These are phyloP conservation scores for Anguilla japonica DNA, from an alignment of 2,113 vertebrate genomes.

Conservation along the genomic window DNA sequence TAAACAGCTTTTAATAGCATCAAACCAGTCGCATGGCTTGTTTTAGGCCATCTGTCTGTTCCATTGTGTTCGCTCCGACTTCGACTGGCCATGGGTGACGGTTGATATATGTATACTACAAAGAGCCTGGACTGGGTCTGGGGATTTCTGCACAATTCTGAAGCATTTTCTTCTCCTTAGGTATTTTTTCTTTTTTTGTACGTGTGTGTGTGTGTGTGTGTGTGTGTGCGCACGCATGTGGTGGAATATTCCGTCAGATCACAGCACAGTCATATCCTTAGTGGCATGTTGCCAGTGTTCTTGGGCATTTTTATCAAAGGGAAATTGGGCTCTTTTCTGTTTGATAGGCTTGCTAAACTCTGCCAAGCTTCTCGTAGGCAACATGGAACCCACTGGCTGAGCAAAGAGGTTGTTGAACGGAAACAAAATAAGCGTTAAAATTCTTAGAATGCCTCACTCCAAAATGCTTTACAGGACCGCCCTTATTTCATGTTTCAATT, in stretches of 20 bases:
- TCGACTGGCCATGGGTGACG: slow-evolving; percentile 72
- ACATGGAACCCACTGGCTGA: slow-evolving; percentile 55
- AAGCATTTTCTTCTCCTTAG: slow-evolving; percentile 45
- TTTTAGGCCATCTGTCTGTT: slow-evolving; percentile 86
- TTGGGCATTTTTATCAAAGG: slow-evolving; percentile 64
- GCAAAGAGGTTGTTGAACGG: slow-evolving; percentile 47
- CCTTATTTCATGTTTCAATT: background rate
- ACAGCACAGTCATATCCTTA: slow-evolving; percentile 60
- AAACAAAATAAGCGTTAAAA: slow-evolving; percentile 49
- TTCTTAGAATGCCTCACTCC: slow-evolving; percentile 49
- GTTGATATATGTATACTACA: slow-evolving; percentile 80
- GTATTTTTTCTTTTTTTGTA: slow-evolving; percentile 21
- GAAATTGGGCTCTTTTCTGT: slow-evolving; percentile 58
- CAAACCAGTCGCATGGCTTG: slow-evolving; percentile 75
- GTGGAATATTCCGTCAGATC: slow-evolving; percentile 63
- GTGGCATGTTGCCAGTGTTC: slow-evolving; percentile 65
- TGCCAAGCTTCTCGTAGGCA: slow-evolving; percentile 70
- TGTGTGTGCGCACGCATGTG: background rate
- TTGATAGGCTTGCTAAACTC: slow-evolving; percentile 69
- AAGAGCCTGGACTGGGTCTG: slow-evolving; percentile 67
- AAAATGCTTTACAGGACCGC: slow-evolving; percentile 32
- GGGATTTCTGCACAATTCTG: slow-evolving; percentile 67
- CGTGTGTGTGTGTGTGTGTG: background rate
- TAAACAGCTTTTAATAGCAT: slow-evolving; percentile 87
- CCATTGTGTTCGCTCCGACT: slow-evolving; percentile 77